Evolutionary conservation across 2,113 vertebrate genomes (phyloP).

Genomic region (Muntiacus reevesi): DNA sequence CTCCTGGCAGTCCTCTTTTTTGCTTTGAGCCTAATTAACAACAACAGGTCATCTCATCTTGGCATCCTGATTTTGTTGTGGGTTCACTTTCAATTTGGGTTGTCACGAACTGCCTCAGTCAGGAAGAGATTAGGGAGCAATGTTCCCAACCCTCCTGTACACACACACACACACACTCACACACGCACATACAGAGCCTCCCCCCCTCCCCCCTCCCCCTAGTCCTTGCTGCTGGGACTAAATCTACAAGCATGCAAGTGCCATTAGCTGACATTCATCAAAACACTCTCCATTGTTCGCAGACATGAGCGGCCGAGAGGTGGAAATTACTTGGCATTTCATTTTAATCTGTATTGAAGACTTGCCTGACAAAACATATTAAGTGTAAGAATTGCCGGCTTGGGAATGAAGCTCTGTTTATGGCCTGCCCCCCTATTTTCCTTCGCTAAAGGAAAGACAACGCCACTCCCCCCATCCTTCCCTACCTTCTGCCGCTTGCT

Average conservation of each 20-base stretch:
- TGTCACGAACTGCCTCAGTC: neutral
- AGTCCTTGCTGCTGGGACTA: neutral
- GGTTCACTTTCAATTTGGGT: constrained; percentile 43
- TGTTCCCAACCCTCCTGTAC: neutral
- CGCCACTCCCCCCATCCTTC: constrained; percentile 47
- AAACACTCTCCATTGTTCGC: constrained; percentile 65
- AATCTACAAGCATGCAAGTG: neutral
- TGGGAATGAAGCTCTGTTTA: constrained; percentile 28
- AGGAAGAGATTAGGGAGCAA: neutral
- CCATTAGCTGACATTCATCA: constrained; percentile 39
- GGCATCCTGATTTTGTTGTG: constrained; percentile 52
- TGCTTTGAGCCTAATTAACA: constrained; percentile 61
- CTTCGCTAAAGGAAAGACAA: constrained; percentile 39
- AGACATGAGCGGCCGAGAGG: constrained; percentile 58
- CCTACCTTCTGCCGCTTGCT: neutral
- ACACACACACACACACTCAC: no score
- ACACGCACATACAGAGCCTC: no score
- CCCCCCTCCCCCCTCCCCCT: neutral
- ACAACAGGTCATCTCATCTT: constrained; percentile 45
- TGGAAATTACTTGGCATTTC: constrained; percentile 57
- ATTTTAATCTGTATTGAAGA: constrained; percentile 66
- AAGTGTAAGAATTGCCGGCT: constrained; percentile 47
- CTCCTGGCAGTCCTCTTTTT: constrained; percentile 34
- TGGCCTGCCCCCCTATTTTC: constrained; percentile 23
- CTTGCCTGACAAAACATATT: constrained; percentile 75